Percentiles rank a stretch among this genome's conserved stretches.
Evolutionary conservation across 2,888 invertebrate species (phyloP).

Genomic region (Tholera decimalis): DNA sequence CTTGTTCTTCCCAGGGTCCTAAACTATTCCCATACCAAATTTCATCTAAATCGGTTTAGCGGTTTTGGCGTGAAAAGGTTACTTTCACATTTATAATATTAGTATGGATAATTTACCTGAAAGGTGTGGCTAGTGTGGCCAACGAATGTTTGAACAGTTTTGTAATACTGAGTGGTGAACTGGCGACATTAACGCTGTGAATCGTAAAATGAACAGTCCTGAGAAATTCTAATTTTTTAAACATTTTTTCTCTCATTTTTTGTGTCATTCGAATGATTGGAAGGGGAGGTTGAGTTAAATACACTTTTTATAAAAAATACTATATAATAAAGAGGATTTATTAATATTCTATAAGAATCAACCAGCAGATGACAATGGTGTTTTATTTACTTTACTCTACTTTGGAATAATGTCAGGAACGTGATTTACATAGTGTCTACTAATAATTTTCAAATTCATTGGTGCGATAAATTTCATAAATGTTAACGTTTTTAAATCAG

Average conservation of each 20-base stretch:
- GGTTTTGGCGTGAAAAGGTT: too few species aligned
- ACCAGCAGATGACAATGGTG: conserved; percentile 32
- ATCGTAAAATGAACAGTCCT: conserved; percentile 61
- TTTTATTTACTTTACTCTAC: conserved; percentile 56
- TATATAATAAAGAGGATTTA: conserved; percentile 14
- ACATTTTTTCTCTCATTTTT: conserved; percentile 66
- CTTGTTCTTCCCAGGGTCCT: too few species aligned
- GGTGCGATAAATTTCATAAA: conserved; percentile 66
- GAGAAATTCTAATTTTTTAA: conserved; percentile 61
- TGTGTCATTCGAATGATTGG: conserved; percentile 56
- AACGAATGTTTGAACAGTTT: neutral
- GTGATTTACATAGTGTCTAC: conserved; percentile 49
- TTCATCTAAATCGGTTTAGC: too few species aligned
- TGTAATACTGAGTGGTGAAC: conserved; percentile 37
- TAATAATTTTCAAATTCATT: conserved; percentile 58
- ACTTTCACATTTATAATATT: too few species aligned
- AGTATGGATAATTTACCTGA: neutral
- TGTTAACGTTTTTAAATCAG: conserved; percentile 61
- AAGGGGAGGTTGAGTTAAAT: conserved; percentile 34
- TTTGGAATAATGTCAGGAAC: conserved; percentile 47
- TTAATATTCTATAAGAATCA: conserved; percentile 3
- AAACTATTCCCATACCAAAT: too few species aligned
- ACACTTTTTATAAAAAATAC: conserved; percentile 29
- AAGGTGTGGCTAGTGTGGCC: conserved; percentile 19
- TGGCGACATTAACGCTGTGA: conserved; percentile 46